Evolutionary conservation across 1,140 invertebrate genomes (phyloP).

Genomic region (Caenorhabditis tropicalis): DNA sequence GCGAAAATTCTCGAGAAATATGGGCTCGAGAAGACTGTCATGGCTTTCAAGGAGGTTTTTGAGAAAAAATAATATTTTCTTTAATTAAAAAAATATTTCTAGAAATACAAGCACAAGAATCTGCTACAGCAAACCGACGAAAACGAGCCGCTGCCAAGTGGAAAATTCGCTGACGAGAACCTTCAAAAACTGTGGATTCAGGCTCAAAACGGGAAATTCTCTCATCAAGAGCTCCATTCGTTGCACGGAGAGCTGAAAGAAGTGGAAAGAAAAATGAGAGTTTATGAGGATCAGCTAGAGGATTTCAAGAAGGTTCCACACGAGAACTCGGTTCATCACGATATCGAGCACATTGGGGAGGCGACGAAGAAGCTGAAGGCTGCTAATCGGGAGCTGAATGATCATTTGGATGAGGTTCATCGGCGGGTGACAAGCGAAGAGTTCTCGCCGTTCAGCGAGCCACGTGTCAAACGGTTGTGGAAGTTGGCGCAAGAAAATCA

Average conservation of each 20-base stretch:
- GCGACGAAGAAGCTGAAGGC: neutral
- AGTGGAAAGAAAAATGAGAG: neutral
- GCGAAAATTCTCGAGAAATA: conserved; percentile 8
- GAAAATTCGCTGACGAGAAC: neutral
- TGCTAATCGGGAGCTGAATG: neutral
- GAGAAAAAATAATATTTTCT: too few relatives aligned
- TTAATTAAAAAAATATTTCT: neutral
- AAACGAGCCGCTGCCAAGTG: conserved; percentile 7
- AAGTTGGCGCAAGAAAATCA: conserved; percentile 17
- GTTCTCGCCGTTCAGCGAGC: conserved; percentile 22
- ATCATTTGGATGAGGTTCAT: conserved; percentile 6
- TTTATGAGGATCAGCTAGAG: conserved; percentile 11
- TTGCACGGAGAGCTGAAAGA: neutral
- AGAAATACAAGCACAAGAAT: conserved; percentile 31
- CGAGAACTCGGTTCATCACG: conserved; percentile 20
- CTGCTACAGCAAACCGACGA: conserved; percentile 6
- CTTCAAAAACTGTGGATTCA: conserved; percentile 31
- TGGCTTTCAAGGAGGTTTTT: conserved; percentile 30
- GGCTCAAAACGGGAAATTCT: conserved; percentile 13
- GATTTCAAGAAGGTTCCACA: conserved; percentile 34
- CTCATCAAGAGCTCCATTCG: neutral
- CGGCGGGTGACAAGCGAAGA: conserved; percentile 9
- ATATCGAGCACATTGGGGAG: neutral
- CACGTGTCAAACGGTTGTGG: conserved; percentile 8
- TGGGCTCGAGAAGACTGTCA: neutral